Evolutionary conservation across 2,797 vertebrate genomes (phyloP), one percentile per base, ranked within the genome.

Genomic region (Sebastes diploproa): DNA sequence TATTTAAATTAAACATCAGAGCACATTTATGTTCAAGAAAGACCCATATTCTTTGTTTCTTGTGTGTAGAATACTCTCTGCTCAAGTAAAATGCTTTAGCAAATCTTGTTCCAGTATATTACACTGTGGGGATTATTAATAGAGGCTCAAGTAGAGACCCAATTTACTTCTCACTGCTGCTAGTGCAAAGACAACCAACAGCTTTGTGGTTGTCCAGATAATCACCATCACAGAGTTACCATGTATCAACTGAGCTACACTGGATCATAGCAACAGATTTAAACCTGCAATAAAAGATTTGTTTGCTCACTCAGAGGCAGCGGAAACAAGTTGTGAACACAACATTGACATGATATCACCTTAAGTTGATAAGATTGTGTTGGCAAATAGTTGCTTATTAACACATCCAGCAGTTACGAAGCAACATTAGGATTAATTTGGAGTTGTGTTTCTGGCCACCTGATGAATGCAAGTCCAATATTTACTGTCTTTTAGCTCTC

Each of bases 1-100:
- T 34, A 73, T 77, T 64, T 63, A n/a, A 79, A 86, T 69, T 36
- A 29, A 64, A 75, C n/a, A 27, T 32, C 36, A 60, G 38, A 67
- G 4, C 5, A 1, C 23, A n/a, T 46, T 68, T 30, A 74, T 50
- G 20, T 61, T 11, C 6, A n/a, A 59, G 18, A 67, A 54, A 67
- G 11, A 75, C 16, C 1, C 11, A 16, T 14, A 32, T 58, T 55
- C 46, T 50, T 68, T 34, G n/a, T 54, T 52, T 79, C 52, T 12
- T 36, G 18, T 58, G 29, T 56, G 27, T 30, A 20, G 27, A 62
- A 50, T 20, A 12, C 18, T 46, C 42, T 46, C 6, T 46, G 42
- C 42, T 71, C 4, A 29, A 18, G 13, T 73, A 29, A 34, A 77
- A 67, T 20, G 46, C 2, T 58, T 58, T 16, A 25, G 7, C 46